Evolutionary conservation across 2,113 vertebrate genomes (phyloP).

Genomic region (Esox niger): DNA sequence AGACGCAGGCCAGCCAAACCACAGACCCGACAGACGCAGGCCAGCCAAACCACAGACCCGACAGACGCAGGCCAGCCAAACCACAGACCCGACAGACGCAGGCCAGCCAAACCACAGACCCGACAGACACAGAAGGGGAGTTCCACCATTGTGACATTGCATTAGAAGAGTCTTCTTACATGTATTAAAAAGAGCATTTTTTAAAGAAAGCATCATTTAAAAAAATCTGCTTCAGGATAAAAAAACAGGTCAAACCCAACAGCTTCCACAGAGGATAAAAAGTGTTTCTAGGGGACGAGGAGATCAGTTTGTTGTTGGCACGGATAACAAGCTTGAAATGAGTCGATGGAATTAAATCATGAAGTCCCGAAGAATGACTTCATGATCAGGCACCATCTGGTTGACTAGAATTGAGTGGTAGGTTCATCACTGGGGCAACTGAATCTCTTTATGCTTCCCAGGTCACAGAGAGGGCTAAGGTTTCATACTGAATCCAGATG

Average conservation of each 20-base stretch:
- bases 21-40: too few relatives aligned
- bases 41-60: too few relatives aligned
- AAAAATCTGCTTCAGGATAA: neutral
- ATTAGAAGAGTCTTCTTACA: too few relatives aligned
- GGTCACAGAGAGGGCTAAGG: slow-evolving; percentile 22
- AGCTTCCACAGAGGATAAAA: neutral
- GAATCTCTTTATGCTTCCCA: slow-evolving; percentile 35
- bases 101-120: slow-evolving; percentile 25
- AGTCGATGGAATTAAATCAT: neutral
- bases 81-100: neutral
- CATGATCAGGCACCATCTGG: slow-evolving; percentile 68
- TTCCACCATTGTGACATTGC: slow-evolving; percentile 17
- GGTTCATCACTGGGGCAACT: slow-evolving; percentile 36
- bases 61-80: too few relatives aligned
- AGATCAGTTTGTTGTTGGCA: slow-evolving; percentile 20
- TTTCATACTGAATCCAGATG: slow-evolving; percentile 20
- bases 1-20: too few relatives aligned
- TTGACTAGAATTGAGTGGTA: slow-evolving; percentile 25
- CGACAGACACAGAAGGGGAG: slow-evolving; percentile 31
- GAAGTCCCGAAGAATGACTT: slow-evolving; percentile 40
- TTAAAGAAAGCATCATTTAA: too few relatives aligned
- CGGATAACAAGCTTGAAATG: neutral
- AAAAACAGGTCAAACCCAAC: neutral
- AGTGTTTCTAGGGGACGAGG: slow-evolving; percentile 25
- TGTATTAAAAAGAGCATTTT: too few relatives aligned